Evolutionary conservation across 2,113 vertebrate genomes (phyloP).

Genomic region (Anguilla rostrata): DNA sequence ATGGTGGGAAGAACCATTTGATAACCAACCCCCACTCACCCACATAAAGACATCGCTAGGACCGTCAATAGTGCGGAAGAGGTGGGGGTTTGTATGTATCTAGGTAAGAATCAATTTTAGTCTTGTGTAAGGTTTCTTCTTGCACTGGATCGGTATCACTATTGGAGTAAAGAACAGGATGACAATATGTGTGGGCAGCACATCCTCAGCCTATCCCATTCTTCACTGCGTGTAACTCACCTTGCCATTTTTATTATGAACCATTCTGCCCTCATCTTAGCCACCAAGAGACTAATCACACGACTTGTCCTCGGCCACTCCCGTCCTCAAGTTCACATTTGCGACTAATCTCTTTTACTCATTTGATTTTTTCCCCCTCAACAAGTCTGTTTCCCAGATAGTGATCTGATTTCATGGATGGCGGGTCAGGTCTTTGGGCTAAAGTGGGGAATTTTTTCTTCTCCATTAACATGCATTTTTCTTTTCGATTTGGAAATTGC

Average conservation of each 20-base stretch:
- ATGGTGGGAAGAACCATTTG: not conserved
- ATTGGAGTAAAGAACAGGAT: not conserved
- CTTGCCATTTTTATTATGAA: not conserved
- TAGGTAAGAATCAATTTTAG: too few relatives aligned
- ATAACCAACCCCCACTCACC: too few relatives aligned
- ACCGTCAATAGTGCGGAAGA: too few relatives aligned
- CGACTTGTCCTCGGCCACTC: not conserved
- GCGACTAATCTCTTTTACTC: not conserved
- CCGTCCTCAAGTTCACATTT: not conserved
- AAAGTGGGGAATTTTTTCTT: not conserved
- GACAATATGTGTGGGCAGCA: not conserved
- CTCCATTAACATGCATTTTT: not conserved
- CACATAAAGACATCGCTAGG: too few relatives aligned
- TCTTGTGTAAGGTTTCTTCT: not conserved
- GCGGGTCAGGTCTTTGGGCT: not conserved
- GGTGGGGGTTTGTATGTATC: too few relatives aligned
- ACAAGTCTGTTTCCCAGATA: not conserved
- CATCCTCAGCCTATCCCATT: not conserved
- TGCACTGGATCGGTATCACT: not conserved
- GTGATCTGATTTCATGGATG: not conserved
- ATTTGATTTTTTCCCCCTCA: not conserved
- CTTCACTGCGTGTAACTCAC: not conserved
- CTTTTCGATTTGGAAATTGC: not conserved
- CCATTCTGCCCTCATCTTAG: conserved; percentile 2
- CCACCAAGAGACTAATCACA: conserved; percentile 11